Conservation (phyloP, 2,797 vertebrate genomes). For the Apogon talboti region DNA sequence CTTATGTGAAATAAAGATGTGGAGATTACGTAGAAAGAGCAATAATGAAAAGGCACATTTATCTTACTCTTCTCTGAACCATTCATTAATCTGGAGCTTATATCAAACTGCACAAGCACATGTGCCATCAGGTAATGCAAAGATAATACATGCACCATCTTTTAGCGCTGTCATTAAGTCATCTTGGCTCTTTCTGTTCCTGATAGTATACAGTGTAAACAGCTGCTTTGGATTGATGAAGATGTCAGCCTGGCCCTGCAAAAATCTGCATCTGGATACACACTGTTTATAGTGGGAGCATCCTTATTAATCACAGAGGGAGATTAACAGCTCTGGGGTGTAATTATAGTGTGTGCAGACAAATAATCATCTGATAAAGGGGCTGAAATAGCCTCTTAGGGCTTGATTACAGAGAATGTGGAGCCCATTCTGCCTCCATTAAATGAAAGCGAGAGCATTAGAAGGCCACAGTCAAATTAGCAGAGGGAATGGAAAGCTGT, state of each 20-base stretch:
- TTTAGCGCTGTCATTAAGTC: constrained; percentile 2
- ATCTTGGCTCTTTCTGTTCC: neutral
- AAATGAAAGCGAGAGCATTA: constrained; percentile 20
- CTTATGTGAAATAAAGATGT: neutral
- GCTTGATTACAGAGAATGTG: constrained; percentile 46
- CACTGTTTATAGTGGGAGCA: constrained; percentile 13
- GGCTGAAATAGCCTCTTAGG: constrained; percentile 52
- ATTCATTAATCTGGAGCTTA: neutral
- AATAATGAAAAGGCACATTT: constrained; percentile 4
- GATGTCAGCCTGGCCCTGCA: neutral
- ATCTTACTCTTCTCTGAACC: neutral
- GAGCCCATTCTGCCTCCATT: constrained; percentile 13
- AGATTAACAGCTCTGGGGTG: constrained; percentile 46
- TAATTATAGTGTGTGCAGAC: constrained; percentile 73
- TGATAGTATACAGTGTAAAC: constrained; percentile 11
- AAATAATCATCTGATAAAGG: constrained; percentile 70
- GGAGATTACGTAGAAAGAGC: neutral
- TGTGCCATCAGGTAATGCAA: neutral
- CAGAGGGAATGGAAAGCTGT: constrained; percentile 27
- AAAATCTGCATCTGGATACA: constrained; percentile 15
- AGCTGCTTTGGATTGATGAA: constrained; percentile 4
- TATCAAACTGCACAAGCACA: neutral
- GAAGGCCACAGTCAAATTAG: constrained; percentile 21
- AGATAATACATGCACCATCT: constrained; percentile 2
- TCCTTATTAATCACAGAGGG: constrained; percentile 58